Percentiles rank a stretch among this genome's conserved stretches.
These are phyloP conservation scores for Acipenser transmontanus DNA, from an alignment of 2,797 vertebrate genomes.

Conservation along the genomic window DNA sequence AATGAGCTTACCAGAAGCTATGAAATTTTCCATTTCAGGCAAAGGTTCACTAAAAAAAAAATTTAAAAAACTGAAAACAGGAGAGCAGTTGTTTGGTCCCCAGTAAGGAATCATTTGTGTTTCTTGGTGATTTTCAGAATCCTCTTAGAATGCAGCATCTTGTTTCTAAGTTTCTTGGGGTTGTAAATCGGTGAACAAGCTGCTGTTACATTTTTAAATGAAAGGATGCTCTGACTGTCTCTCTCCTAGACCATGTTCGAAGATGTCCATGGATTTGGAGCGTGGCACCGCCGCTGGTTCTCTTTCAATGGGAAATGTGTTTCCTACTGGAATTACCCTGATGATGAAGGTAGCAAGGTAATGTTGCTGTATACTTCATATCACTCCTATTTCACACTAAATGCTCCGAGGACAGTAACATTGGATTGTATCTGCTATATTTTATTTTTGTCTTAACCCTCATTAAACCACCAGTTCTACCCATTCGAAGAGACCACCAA, in stretches of 20 bases:
- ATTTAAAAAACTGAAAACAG: too few species aligned
- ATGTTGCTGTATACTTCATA: neutral
- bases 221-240: neutral
- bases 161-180: neutral
- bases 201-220: neutral
- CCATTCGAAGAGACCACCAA: too few species aligned
- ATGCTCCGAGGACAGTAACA: too few species aligned
- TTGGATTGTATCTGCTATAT: neutral
- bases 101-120: neutral
- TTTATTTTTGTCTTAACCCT: too few species aligned
- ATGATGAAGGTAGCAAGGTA: constrained; percentile 60
- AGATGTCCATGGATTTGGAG: constrained; percentile 58
- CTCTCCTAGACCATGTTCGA: constrained; percentile 63
- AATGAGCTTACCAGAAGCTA: too few species aligned
- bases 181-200: neutral
- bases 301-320: constrained; percentile 48
- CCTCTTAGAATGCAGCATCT: neutral
- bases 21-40: too few species aligned
- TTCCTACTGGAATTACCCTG: constrained; percentile 65
- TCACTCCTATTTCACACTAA: too few species aligned
- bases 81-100: neutral
- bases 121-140: neutral
- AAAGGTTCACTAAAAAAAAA: too few species aligned
- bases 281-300: constrained; percentile 68
- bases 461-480: too few species aligned